These are phyloP conservation scores for Ectemnius lituratus DNA, from an alignment of 2,888 invertebrate genomes.

Conservation along the genomic window DNA sequence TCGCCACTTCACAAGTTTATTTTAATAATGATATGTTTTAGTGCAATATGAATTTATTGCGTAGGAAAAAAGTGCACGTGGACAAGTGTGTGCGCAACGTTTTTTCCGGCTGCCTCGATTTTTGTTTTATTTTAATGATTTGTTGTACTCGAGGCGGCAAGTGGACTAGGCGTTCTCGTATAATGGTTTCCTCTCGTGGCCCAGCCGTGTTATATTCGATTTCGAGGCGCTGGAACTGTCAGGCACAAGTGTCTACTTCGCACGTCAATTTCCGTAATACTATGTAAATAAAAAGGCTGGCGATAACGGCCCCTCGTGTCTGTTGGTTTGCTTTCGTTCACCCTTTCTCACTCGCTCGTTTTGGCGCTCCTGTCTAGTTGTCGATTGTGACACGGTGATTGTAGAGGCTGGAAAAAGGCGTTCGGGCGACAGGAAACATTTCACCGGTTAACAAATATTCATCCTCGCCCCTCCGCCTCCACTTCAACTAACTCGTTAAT, in stretches of 20 bases:
- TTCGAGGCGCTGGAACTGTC: constrained; percentile 53
- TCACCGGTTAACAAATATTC: neutral
- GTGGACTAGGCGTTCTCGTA: constrained; percentile 10
- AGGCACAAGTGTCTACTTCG: constrained; percentile 70
- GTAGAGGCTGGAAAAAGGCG: no score
- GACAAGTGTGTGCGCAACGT: no score
- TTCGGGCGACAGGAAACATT: no score
- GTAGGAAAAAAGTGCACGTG: no score
- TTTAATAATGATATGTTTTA: no score
- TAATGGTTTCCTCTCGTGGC: constrained; percentile 26
- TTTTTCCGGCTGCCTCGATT: neutral
- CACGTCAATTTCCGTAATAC: constrained; percentile 69
- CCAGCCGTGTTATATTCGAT: constrained; percentile 19
- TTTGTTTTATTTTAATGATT: constrained; percentile 5
- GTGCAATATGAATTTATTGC: no score
- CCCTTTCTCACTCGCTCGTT: neutral
- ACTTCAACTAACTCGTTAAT: neutral
- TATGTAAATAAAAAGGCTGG: constrained; percentile 49
- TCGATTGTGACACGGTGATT: constrained; percentile 14
- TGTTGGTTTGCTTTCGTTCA: no score
- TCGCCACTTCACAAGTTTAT: no score
- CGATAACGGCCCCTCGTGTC: no score
- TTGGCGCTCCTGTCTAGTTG: constrained; percentile 25
- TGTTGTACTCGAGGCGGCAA: neutral
- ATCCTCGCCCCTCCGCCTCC: neutral